Conservation (phyloP, 2,113 vertebrate species). For the Trogon melanurus region DNA sequence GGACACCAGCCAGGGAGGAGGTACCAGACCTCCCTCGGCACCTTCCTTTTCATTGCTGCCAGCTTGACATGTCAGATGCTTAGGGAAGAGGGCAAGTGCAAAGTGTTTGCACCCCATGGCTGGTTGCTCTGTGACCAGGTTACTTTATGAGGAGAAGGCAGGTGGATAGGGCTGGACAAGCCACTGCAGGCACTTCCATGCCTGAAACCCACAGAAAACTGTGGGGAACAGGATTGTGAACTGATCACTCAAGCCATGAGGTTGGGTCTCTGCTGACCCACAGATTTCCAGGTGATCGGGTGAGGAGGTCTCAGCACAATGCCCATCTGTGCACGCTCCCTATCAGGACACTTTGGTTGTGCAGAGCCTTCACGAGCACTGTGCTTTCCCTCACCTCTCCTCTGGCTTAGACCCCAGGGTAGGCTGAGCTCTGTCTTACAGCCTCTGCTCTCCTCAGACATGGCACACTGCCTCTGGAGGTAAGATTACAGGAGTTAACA, state of each 20-base stretch:
- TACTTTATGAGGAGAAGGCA: neutral
- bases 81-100: neutral
- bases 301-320: neutral
- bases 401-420: neutral
- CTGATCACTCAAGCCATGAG: no score
- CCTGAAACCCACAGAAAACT: neutral
- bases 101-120: neutral
- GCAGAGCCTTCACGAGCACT: neutral
- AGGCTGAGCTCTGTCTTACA: neutral
- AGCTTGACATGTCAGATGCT: fast-evolving
- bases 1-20: neutral
- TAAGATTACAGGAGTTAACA: neutral
- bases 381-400: neutral
- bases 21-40: neutral
- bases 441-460: neutral
- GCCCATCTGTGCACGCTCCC: neutral
- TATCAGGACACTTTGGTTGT: neutral
- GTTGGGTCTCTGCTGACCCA: neutral
- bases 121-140: neutral
- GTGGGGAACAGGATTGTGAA: neutral
- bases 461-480: neutral
- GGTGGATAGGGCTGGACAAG: neutral
- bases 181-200: neutral
- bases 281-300: neutral
- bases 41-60: neutral